phyloP scores from a whole-genome alignment of 2,888 invertebrate species.

The Hoplodrina ambigua region DNA sequence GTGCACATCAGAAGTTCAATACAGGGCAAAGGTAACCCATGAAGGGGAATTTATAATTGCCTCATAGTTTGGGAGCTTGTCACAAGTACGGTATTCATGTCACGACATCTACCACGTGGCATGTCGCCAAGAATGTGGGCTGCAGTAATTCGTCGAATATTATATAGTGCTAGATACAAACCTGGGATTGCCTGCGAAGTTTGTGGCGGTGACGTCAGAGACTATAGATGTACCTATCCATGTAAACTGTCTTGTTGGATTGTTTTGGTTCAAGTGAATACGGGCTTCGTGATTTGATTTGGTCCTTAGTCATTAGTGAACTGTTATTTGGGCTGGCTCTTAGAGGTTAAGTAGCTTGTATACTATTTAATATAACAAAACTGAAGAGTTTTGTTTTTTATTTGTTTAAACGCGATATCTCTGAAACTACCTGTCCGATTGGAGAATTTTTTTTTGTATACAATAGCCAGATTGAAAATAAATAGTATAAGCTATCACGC shows the following conservation, averaged over 20 bases:
- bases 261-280: not conserved
- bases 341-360: not conserved
- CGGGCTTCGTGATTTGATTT: not conserved
- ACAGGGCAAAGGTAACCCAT: slow-evolving; percentile 12
- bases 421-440: too few species aligned
- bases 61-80: slow-evolving; percentile 52
- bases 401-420: too few species aligned
- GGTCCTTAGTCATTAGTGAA: not conserved
- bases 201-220: slow-evolving; percentile 16
- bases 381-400: too few species aligned
- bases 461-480: too few species aligned
- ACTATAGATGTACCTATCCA: slow-evolving; percentile 1
- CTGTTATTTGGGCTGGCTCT: not conserved
- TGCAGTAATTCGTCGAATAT: slow-evolving; percentile 50
- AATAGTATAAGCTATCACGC: too few species aligned
- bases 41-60: slow-evolving; percentile 50
- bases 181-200: slow-evolving; percentile 36
- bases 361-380: too few species aligned
- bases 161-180: slow-evolving; percentile 30
- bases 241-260: not conserved
- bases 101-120: slow-evolving; percentile 59
- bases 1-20: slow-evolving; percentile 13
- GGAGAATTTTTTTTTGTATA: too few species aligned
- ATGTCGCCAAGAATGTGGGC: slow-evolving; percentile 66
- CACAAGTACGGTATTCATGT: slow-evolving; percentile 61